A percentile compares a stretch with the other conserved stretches of the same genome.
phyloP scores from a whole-genome alignment of 1,140 invertebrate genomes.

The Ruditapes philippinarum region DNA sequence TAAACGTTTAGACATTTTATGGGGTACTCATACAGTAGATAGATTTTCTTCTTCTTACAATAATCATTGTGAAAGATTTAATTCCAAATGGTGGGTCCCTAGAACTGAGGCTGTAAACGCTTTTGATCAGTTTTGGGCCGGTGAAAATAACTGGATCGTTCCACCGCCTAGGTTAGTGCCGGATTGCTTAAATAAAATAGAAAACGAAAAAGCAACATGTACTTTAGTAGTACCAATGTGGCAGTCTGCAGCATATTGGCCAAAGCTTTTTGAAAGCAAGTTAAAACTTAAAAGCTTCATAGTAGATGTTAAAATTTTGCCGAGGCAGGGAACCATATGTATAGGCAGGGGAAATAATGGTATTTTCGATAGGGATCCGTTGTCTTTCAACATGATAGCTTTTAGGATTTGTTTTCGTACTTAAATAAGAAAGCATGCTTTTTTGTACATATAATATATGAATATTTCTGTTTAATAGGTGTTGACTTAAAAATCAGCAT shows the following conservation, averaged over 20 bases:
- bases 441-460: background rate
- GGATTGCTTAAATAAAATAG: constrained; percentile 13
- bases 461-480: background rate
- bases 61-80: constrained; percentile 38
- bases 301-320: background rate
- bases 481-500: background rate
- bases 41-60: constrained; percentile 47
- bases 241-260: constrained; percentile 37
- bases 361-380: background rate
- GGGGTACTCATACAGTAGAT: constrained; percentile 42
- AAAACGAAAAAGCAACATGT: background rate
- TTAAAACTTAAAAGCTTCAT: background rate
- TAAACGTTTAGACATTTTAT: background rate
- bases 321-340: background rate
- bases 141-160: constrained; percentile 20
- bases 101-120: constrained; percentile 2
- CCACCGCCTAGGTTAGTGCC: constrained; percentile 10
- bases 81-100: constrained; percentile 50
- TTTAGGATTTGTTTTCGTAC: background rate
- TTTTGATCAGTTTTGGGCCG: constrained; percentile 14
- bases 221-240: constrained; percentile 50
- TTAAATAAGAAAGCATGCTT: background rate
- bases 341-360: constrained; percentile 35
- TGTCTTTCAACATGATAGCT: constrained; percentile 28
- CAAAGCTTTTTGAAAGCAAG: background rate